Base-by-base conservation (phyloP, 2,888 invertebrate species). In the Anaspis maculata region DNA sequence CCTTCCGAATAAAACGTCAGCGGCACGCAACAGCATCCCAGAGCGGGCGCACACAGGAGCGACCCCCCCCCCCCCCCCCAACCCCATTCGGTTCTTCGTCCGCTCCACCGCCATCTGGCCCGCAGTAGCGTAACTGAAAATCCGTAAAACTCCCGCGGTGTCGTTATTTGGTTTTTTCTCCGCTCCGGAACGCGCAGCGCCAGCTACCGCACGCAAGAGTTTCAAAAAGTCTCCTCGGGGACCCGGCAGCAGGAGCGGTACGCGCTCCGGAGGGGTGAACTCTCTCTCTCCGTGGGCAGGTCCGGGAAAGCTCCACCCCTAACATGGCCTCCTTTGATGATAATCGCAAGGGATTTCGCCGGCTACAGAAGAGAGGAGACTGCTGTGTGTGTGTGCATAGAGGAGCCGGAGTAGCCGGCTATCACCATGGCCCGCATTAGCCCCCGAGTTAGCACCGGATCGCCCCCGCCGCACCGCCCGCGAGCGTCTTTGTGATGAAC, bases 271-370 rank as follows among this genome's bases (percentile, higher is more conserved):
- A 32, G 44, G 38, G 40, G 36, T 41, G 39, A 37, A n/a, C n/a
- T n/a, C n/a, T n/a, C 34, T 39, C 28, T 37, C 31, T 41, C 31
- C 40, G 45, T 46, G 56, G 58, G 53, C 38, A 42, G 54, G 48
- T 46, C 48, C 37, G 32, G 32, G 32, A 28, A 37, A 39, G 56
- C 63, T 56, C 65, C 66, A 62, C 66, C 66, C 54, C 53, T 58
- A 63, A 63, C 61, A 64, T 66, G 66, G 64, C 64, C 57, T 63
- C 64, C 62, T 60, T 61, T 54, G 56, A 60, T 56, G 49, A 54
- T 58, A 57, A 60, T 61, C 61, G 51, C 59, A 57, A 59, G 62
- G 62, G 63, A 60, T 55, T 53, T 52, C 48, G 41, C n/a, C n/a
- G n/a, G n/a, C 49, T 36, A 33, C 39, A 51, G 48, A 52, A 49